phyloP scores from a whole-genome alignment of 2,797 vertebrate genomes.

The Rhinichthys osculus region DNA sequence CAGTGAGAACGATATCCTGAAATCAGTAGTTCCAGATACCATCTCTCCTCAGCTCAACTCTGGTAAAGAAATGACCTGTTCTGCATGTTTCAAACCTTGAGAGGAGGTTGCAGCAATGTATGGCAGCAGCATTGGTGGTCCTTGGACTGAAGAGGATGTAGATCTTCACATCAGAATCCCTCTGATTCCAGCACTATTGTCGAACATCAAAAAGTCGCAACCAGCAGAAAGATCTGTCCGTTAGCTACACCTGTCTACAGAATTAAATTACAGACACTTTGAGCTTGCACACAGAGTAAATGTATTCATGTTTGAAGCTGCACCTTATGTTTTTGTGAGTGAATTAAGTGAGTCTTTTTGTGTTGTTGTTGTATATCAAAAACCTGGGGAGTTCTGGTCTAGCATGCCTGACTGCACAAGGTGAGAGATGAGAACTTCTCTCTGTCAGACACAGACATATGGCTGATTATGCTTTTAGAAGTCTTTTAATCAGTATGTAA shows the following conservation, averaged over 20 bases:
- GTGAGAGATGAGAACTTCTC: neutral
- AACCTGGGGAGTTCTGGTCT: neutral
- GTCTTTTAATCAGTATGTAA: neutral
- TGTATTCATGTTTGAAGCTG: conserved; percentile 61
- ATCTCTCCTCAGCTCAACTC: conserved; percentile 87
- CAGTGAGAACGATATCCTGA: conserved; percentile 88
- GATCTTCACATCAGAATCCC: neutral
- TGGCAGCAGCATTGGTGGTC: neutral
- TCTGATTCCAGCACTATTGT: conserved; percentile 19
- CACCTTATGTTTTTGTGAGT: conserved; percentile 54
- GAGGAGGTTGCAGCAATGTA: neutral
- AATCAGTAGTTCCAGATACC: conserved; percentile 84
- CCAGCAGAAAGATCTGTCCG: neutral
- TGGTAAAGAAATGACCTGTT: conserved; percentile 82
- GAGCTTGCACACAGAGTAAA: conserved; percentile 28
- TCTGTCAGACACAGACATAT: conserved; percentile 3
- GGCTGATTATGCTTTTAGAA: neutral
- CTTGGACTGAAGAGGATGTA: conserved; percentile 2
- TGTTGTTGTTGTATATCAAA: conserved; percentile 65
- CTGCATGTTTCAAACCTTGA: conserved; percentile 87
- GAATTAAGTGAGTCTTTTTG: conserved; percentile 31
- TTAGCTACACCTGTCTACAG: conserved; percentile 1
- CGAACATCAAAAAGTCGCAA: neutral
- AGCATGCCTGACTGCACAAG: conserved; percentile 5
- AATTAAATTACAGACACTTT: conserved; percentile 33